Conservation (phyloP, 2,888 invertebrate species). For the Rugalucina vietnamica region DNA sequence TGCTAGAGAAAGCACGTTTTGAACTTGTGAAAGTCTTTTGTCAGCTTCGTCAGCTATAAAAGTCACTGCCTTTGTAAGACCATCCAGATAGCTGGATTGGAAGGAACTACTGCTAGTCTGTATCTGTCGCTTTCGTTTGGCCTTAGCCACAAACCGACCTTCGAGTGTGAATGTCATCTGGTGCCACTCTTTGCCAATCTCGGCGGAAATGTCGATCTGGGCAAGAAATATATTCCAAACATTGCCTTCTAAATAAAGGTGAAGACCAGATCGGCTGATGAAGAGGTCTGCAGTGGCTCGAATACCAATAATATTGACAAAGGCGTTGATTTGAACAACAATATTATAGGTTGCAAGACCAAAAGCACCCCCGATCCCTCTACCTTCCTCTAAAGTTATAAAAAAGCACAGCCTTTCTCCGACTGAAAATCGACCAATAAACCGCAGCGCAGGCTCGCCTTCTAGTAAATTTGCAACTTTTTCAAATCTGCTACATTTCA, state of each 20-base stretch:
- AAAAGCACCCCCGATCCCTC: slow-evolving; percentile 31
- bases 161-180: slow-evolving; percentile 39
- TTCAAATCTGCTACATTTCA: slow-evolving; percentile 43
- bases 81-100: slow-evolving; percentile 52
- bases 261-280: slow-evolving; percentile 39
- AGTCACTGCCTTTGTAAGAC: slow-evolving; percentile 24
- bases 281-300: slow-evolving; percentile 41
- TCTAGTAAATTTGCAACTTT: slow-evolving; percentile 34
- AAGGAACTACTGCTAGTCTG: slow-evolving; percentile 45
- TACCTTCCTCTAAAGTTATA: slow-evolving; percentile 3
- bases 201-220: slow-evolving; percentile 38
- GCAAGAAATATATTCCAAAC: slow-evolving; percentile 50
- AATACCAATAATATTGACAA: slow-evolving; percentile 40
- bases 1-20: slow-evolving; percentile 41
- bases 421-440: slow-evolving; percentile 14
- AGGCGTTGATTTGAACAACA: slow-evolving; percentile 37
- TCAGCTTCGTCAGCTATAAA: slow-evolving; percentile 41
- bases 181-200: slow-evolving; percentile 39
- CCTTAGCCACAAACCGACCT: slow-evolving; percentile 48
- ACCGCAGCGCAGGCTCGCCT: slow-evolving; percentile 39
- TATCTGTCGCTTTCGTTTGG: slow-evolving; percentile 21
- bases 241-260: slow-evolving; percentile 48
- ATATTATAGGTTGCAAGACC: slow-evolving; percentile 4
- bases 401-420: slow-evolving; percentile 20
- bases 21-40: slow-evolving; percentile 42